These are phyloP conservation scores for Thermophis baileyi DNA, from an alignment of 2,113 vertebrate genomes.

Conservation along the genomic window DNA sequence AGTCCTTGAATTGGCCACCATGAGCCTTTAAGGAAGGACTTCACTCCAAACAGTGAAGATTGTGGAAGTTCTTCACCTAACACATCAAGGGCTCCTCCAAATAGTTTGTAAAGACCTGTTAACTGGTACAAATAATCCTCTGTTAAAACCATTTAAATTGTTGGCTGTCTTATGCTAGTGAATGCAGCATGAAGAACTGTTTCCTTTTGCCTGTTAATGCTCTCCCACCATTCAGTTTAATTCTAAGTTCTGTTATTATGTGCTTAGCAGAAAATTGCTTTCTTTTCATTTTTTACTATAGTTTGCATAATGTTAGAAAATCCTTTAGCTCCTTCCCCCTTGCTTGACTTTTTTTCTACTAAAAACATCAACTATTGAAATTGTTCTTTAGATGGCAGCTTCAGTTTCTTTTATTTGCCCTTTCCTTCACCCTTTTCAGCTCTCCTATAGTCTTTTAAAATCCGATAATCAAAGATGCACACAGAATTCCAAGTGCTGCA, in stretches of 20 bases:
- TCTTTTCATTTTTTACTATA: background rate
- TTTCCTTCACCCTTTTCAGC: background rate
- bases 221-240: background rate
- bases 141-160: background rate
- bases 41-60: background rate
- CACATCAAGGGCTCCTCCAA: background rate
- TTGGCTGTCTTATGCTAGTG: background rate
- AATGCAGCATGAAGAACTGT: background rate
- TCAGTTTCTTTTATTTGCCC: background rate
- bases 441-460: background rate
- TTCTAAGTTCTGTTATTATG: background rate
- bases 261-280: background rate
- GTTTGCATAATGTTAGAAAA: background rate
- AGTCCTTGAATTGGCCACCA: background rate
- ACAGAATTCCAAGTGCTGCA: background rate
- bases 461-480: background rate
- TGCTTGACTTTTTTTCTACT: background rate
- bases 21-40: background rate
- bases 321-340: background rate
- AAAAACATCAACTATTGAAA: background rate
- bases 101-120: background rate
- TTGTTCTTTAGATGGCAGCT: background rate
- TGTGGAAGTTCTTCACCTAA: background rate
- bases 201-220: background rate
- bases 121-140: background rate